Evolutionary conservation across 2,113 vertebrate species (phyloP).

Genomic region (Myocastor coypus): DNA sequence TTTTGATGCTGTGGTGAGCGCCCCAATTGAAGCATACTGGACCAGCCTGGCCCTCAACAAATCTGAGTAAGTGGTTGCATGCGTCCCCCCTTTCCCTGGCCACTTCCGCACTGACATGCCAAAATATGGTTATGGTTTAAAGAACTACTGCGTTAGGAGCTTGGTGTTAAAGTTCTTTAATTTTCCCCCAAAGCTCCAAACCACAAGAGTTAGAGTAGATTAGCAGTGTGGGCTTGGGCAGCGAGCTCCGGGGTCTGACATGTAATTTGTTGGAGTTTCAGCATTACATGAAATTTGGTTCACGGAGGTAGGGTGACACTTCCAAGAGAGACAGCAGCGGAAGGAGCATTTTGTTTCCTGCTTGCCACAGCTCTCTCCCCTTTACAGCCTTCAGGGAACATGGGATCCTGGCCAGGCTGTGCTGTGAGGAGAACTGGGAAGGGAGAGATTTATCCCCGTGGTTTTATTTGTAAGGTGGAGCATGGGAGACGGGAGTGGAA

Average conservation of each 20-base stretch:
- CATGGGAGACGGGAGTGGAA: neutral
- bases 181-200: constrained; percentile 76
- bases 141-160: constrained; percentile 68
- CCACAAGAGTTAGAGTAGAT: constrained; percentile 75
- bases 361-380: neutral
- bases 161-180: constrained; percentile 81
- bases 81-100: constrained; percentile 44
- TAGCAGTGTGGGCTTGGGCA: constrained; percentile 53
- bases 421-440: neutral
- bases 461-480: constrained; percentile 18
- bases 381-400: neutral
- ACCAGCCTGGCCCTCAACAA: constrained; percentile 97
- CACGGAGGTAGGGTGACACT: constrained; percentile 63
- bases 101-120: constrained; percentile 57
- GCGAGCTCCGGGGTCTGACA: constrained; percentile 70
- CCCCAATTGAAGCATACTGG: constrained; percentile 98
- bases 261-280: constrained; percentile 77
- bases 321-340: neutral
- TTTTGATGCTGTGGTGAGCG: constrained; percentile 97
- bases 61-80: constrained; percentile 93
- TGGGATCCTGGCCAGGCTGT: constrained; percentile 52
- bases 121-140: constrained; percentile 77
- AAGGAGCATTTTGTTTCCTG: constrained; percentile 21
- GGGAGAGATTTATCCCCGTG: constrained; percentile 3
- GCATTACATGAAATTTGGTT: constrained; percentile 70